phyloP scores from a whole-genome alignment of 2,113 vertebrate genomes.

The Bubo bubo region DNA sequence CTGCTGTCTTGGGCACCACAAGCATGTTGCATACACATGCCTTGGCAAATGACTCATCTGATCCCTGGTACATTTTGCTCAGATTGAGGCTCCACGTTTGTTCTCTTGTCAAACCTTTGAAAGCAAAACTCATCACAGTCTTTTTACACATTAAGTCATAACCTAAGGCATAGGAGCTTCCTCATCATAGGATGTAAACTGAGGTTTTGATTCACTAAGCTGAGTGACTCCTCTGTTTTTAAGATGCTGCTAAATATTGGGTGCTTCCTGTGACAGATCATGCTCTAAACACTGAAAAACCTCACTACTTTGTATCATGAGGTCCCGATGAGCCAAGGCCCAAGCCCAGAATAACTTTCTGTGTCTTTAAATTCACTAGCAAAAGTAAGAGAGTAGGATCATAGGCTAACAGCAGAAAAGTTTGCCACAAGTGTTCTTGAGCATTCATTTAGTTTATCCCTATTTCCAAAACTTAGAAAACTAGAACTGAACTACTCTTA shows the following conservation, averaged over 20 bases:
- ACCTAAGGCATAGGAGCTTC: neutral
- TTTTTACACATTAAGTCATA: neutral
- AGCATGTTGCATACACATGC: accelerated
- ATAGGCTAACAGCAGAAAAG: neutral
- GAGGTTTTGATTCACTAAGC: neutral
- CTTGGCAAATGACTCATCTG: neutral
- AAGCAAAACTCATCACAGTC: neutral
- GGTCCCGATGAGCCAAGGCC: neutral
- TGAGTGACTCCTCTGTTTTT: neutral
- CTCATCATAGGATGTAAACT: neutral
- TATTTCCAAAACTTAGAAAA: neutral
- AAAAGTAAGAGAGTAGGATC: neutral
- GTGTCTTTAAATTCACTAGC: neutral
- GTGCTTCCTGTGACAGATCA: neutral
- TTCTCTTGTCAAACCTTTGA: neutral
- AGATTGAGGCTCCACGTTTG: neutral
- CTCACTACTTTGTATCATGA: neutral
- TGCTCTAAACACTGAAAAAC: neutral
- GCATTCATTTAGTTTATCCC: neutral
- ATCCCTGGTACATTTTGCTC: neutral
- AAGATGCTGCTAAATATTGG: neutral
- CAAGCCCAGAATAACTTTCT: neutral
- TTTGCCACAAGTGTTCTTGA: neutral
- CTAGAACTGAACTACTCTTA: neutral
- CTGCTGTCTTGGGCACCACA: neutral